phyloP scores from a whole-genome alignment of 1,140 invertebrate species.

The Megalopta genalis region DNA sequence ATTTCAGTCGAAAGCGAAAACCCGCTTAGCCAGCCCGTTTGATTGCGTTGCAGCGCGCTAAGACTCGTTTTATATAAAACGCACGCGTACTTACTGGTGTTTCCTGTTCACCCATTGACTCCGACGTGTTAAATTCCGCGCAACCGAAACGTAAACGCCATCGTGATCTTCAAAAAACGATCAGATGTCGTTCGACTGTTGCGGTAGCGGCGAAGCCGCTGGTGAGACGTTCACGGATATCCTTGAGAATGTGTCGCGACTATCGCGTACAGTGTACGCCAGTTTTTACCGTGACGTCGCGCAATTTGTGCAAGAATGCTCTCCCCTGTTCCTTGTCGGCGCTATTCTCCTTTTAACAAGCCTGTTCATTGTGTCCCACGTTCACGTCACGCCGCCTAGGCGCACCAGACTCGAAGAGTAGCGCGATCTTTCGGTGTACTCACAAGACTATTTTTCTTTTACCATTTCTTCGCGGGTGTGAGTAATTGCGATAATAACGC shows the following conservation, averaged over 20 bases:
- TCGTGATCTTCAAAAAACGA: background rate
- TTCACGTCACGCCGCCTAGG: conserved; percentile 34
- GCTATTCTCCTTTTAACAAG: background rate
- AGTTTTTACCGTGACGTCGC: background rate
- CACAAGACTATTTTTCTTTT: conserved; percentile 21
- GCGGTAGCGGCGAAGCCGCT: conserved; percentile 59
- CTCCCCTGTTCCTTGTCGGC: background rate
- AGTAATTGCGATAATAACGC: conserved; percentile 3
- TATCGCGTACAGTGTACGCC: conserved; percentile 21
- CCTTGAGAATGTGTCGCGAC: conserved; percentile 34
- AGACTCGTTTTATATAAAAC: conserved; percentile 16
- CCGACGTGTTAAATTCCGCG: background rate
- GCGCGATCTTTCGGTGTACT: conserved; percentile 24
- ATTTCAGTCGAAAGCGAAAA: conserved; percentile 72
- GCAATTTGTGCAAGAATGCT: background rate
- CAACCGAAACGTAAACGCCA: background rate
- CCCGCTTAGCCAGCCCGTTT: conserved; percentile 47
- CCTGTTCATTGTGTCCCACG: conserved; percentile 13
- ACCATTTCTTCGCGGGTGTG: conserved; percentile 10
- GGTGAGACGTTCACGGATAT: conserved; percentile 61
- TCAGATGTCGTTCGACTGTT: conserved; percentile 73
- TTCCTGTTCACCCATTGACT: background rate
- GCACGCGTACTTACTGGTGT: background rate
- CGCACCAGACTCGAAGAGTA: conserved; percentile 31
- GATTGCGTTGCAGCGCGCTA: conserved; percentile 21